phyloP scores from a whole-genome alignment of 2,113 vertebrate genomes.

The Prionailurus bengalensis region DNA sequence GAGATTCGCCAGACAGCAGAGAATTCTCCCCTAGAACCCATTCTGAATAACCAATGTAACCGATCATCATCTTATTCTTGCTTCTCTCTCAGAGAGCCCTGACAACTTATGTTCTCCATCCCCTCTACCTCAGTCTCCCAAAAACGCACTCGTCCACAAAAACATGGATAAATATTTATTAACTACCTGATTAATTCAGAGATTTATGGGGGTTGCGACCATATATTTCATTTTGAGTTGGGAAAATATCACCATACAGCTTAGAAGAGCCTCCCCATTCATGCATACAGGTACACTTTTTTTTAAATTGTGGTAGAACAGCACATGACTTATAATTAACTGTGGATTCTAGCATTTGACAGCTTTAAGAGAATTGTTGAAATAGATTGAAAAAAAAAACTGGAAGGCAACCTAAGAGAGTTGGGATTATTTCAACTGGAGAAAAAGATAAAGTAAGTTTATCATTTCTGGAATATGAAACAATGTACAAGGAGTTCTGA shows the following conservation, averaged over 20 bases:
- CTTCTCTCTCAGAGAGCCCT: not conserved
- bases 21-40: not conserved
- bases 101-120: not conserved
- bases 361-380: not conserved
- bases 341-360: conserved; percentile 22
- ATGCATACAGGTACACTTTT: not conserved
- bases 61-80: not conserved
- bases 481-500: not conserved
- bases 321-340: not conserved
- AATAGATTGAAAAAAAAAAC: conserved; percentile 11
- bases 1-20: rapidly evolving
- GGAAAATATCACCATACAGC: not conserved
- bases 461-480: not conserved
- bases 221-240: not conserved
- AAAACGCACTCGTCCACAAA: not conserved
- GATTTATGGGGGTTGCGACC: not conserved
- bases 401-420: not conserved
- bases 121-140: not conserved
- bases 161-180: not conserved
- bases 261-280: not conserved
- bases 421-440: not conserved
- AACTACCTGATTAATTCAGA: not conserved
- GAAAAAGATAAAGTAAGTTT: not conserved
- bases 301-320: not conserved
- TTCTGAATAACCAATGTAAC: not conserved